Percentiles rank a stretch among this genome's conserved stretches.
These are phyloP conservation scores for Pseudorectes ferrugineus DNA, from an alignment of 2,113 vertebrate genomes.

Conservation along the genomic window DNA sequence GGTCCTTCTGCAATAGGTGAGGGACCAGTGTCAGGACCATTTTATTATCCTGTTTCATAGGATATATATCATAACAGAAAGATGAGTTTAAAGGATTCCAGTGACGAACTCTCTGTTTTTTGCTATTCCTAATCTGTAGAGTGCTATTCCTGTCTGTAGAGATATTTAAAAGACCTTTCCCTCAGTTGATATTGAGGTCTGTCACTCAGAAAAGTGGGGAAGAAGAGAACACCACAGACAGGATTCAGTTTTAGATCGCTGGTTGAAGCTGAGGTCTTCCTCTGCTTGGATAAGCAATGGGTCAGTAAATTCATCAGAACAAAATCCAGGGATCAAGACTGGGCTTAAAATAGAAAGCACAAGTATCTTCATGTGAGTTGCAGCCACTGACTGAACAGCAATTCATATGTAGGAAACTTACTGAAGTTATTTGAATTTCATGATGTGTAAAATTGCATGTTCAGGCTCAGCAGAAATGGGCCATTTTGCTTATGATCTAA, in stretches of 20 bases:
- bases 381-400: neutral
- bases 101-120: neutral
- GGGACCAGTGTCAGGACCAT: fast-evolving
- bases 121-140: neutral
- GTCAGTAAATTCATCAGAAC: neutral
- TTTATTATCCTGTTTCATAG: neutral
- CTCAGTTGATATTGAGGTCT: neutral
- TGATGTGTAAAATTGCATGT: neutral
- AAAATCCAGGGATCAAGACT: neutral
- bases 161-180: neutral
- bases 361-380: neutral
- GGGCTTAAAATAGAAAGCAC: neutral
- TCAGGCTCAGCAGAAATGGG: neutral
- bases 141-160: neutral
- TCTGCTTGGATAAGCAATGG: neutral
- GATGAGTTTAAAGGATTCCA: neutral
- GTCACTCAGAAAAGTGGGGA: neutral
- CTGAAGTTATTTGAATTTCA: neutral
- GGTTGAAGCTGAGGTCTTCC: neutral
- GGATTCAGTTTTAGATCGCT: neutral
- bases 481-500: neutral
- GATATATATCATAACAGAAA: neutral
- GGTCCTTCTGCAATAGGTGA: neutral
- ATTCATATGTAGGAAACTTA: neutral
- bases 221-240: neutral